Evolutionary conservation across 1,140 invertebrate genomes (phyloP).

Genomic region (Dryas iulia): DNA sequence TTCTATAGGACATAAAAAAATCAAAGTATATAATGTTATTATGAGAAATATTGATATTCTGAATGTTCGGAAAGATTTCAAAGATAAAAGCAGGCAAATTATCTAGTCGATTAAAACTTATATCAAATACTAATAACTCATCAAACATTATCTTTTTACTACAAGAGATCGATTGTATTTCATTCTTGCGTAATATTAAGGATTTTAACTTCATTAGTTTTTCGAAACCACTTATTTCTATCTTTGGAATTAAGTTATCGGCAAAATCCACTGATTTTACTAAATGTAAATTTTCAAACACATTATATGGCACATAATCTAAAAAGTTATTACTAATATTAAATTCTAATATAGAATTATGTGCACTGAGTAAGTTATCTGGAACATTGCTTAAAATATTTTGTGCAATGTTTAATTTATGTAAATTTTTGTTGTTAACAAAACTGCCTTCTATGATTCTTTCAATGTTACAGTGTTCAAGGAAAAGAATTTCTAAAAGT

Average conservation of each 20-base stretch:
- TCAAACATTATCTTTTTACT: constrained; percentile 58
- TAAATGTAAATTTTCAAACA: constrained; percentile 62
- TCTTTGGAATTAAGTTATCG: constrained; percentile 66
- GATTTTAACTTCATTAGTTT: constrained; percentile 64
- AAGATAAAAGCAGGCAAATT: constrained; percentile 57
- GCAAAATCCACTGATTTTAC: constrained; percentile 67
- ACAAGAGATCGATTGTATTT: constrained; percentile 62
- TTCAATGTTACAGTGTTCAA: constrained; percentile 75
- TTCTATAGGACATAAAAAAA: constrained; percentile 59
- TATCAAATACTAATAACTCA: constrained; percentile 58
- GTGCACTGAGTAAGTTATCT: constrained; percentile 50
- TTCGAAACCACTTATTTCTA: constrained; percentile 68
- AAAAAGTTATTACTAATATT: constrained; percentile 75
- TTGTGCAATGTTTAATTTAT: constrained; percentile 68
- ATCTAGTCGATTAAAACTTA: constrained; percentile 70
- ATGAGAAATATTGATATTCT: constrained; percentile 68
- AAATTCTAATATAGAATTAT: constrained; percentile 62
- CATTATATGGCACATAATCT: constrained; percentile 66
- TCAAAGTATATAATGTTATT: constrained; percentile 66
- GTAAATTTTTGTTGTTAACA: constrained; percentile 62
- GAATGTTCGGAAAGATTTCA: constrained; percentile 68
- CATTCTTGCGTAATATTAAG: constrained; percentile 69
- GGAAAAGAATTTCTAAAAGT: constrained; percentile 64
- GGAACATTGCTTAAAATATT: constrained; percentile 69
- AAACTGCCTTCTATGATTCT: constrained; percentile 67